Percentiles rank a stretch among this genome's conserved stretches.
Conservation (phyloP, 2,113 vertebrate species). For the Oenanthe oenanthe region DNA sequence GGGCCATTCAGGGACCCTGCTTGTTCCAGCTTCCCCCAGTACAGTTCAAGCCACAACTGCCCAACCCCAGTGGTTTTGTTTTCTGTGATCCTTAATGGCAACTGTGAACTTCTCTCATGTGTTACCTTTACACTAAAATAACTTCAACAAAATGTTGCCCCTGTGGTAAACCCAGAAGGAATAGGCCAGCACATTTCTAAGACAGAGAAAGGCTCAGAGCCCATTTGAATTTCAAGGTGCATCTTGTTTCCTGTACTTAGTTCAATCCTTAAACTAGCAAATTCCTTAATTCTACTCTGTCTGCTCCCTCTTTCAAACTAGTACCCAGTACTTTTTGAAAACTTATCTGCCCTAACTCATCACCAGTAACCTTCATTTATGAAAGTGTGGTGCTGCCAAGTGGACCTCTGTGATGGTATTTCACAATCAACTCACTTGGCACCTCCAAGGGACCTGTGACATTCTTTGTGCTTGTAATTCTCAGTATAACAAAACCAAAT, state of each 20-base stretch:
- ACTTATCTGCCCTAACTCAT: background rate
- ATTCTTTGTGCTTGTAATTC: background rate
- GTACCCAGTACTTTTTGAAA: background rate
- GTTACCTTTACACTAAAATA: background rate
- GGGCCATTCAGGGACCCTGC: background rate
- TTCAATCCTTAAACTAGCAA: background rate
- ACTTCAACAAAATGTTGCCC: background rate
- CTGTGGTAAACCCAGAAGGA: background rate
- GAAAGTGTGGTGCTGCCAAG: background rate
- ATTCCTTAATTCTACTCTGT: background rate
- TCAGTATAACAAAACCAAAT: background rate
- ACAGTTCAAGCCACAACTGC: background rate
- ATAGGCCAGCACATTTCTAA: background rate
- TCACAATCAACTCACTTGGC: background rate
- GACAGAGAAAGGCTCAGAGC: background rate
- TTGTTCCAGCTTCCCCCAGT: background rate
- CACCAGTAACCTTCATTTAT: background rate
- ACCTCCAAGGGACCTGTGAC: background rate
- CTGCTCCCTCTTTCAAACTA: background rate
- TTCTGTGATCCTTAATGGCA: background rate
- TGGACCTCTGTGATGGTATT: background rate
- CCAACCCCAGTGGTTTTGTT: fast-evolving
- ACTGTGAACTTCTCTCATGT: fast-evolving
- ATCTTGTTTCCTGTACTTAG: background rate
- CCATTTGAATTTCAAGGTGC: background rate